phyloP scores from a whole-genome alignment of 2,888 invertebrate genomes.

The Malacosoma neustria region DNA sequence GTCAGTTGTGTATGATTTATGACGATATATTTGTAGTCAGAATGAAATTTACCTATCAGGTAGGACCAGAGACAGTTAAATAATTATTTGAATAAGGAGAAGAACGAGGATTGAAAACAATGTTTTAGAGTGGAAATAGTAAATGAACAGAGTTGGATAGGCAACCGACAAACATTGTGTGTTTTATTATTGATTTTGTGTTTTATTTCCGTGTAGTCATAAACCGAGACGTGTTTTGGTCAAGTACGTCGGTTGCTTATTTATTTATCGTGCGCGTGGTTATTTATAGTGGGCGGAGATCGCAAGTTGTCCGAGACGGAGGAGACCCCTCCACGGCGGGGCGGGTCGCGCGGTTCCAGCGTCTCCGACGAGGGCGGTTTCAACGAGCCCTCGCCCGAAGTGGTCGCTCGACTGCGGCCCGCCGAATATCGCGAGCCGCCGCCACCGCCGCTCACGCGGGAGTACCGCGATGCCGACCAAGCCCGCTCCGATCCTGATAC shows the following conservation, averaged over 20 bases:
- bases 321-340: slow-evolving; percentile 72
- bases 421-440: slow-evolving; percentile 58
- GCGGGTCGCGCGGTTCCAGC: slow-evolving; percentile 81
- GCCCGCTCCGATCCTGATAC: slow-evolving; percentile 64
- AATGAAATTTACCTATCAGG: too few relatives aligned
- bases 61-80: too few relatives aligned
- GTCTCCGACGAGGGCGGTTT: slow-evolving; percentile 81
- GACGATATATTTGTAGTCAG: too few relatives aligned
- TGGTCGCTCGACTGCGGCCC: slow-evolving; percentile 76
- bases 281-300: slow-evolving; percentile 55
- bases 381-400: slow-evolving; percentile 82
- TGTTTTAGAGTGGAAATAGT: too few relatives aligned
- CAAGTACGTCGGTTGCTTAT: not conserved
- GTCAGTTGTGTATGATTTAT: too few relatives aligned
- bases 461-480: slow-evolving; percentile 49
- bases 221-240: too few relatives aligned
- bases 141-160: too few relatives aligned
- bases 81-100: too few relatives aligned
- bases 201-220: too few relatives aligned
- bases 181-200: too few relatives aligned
- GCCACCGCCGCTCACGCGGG: slow-evolving; percentile 40
- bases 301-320: slow-evolving; percentile 70
- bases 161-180: too few relatives aligned
- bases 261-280: not conserved
- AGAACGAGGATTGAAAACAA: too few relatives aligned